Conservation (phyloP, 2,113 vertebrate genomes). For the Agelaius tricolor region DNA sequence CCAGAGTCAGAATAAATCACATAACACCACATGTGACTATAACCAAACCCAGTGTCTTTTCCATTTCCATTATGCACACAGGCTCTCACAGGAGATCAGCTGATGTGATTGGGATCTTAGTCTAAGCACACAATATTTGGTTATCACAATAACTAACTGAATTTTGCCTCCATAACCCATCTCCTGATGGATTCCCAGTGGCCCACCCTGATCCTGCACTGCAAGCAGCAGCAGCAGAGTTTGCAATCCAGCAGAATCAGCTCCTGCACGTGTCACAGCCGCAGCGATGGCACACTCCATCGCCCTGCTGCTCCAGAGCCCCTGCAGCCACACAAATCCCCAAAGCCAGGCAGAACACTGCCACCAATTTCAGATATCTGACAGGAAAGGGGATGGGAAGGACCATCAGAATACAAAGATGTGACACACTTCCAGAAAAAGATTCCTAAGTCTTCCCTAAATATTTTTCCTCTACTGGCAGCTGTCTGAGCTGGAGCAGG, state of each 20-base stretch:
- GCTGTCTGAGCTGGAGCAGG: neutral
- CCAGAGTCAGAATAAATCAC: slow-evolving; percentile 33
- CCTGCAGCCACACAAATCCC: fast-evolving
- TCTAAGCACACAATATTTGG: neutral
- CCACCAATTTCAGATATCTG: neutral
- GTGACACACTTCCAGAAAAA: neutral
- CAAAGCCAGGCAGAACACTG: neutral
- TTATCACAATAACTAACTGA: neutral
- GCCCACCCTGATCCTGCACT: neutral
- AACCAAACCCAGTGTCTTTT: neutral
- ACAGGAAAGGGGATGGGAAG: neutral
- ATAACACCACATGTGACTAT: neutral
- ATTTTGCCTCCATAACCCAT: neutral
- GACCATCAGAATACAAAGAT: neutral
- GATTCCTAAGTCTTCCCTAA: neutral
- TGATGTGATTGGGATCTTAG: neutral
- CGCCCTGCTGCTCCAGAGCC: neutral
- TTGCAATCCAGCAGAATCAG: neutral
- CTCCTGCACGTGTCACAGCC: neutral
- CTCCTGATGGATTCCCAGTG: neutral
- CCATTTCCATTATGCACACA: neutral
- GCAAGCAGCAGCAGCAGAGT: neutral
- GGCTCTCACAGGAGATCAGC: neutral
- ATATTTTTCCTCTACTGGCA: neutral
- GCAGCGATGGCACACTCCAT: neutral